A percentile compares a stretch with the other conserved stretches of the same genome.
Evolutionary conservation across 2,113 vertebrate species (phyloP).

Genomic region (Pitta sordida): DNA sequence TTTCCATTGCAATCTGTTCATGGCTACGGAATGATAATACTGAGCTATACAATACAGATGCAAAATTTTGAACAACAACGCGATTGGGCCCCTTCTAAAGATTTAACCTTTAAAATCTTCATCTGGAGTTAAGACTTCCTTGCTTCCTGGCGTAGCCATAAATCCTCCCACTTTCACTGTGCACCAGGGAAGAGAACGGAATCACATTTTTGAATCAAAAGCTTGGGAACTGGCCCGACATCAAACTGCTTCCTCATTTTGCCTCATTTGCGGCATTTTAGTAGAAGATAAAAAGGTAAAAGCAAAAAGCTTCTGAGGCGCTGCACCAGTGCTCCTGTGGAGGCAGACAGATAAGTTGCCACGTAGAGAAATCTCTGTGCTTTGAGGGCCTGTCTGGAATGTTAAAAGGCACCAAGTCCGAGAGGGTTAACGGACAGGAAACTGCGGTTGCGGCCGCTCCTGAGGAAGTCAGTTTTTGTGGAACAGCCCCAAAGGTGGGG

Average conservation of each 20-base stretch:
- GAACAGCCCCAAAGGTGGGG: slow-evolving; percentile 69
- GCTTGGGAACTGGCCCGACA: not conserved
- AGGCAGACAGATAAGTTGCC: slow-evolving; percentile 24
- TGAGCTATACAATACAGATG: not conserved
- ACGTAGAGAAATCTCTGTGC: not conserved
- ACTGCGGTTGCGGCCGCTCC: slow-evolving; percentile 67
- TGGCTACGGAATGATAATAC: not conserved
- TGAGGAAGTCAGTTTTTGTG: slow-evolving; percentile 74
- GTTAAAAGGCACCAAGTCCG: slow-evolving; percentile 51
- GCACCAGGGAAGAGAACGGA: not conserved
- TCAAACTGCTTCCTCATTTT: slow-evolving; percentile 25
- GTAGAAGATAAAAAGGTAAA: not conserved
- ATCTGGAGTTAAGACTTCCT: not conserved
- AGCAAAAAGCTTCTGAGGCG: not conserved
- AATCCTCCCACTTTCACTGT: not conserved
- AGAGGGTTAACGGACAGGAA: slow-evolving; percentile 80
- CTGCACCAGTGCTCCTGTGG: not conserved
- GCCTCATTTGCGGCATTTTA: slow-evolving; percentile 10
- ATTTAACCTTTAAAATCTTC: slow-evolving; percentile 20
- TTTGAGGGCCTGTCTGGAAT: slow-evolving; percentile 40
- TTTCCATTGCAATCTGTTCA: not conserved
- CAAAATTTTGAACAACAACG: not conserved
- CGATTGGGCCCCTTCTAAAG: not conserved
- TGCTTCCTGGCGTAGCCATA: not conserved
- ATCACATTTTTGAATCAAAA: not conserved